Evolutionary conservation across 2,113 vertebrate genomes (phyloP).

Genomic region (Bubalus kerabau): DNA sequence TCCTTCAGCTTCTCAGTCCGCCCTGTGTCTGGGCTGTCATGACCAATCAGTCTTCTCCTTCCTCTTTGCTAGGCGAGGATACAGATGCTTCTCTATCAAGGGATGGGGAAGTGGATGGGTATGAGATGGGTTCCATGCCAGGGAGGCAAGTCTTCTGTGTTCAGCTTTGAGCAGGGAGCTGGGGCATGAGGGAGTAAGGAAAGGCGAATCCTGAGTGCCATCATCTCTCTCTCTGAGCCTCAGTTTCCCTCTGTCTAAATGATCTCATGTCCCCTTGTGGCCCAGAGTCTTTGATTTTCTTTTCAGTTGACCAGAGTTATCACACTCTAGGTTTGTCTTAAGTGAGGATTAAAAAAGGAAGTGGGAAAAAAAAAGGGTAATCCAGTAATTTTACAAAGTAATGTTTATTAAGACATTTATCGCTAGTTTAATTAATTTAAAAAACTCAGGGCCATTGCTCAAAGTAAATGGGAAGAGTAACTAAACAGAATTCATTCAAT

Average conservation of each 20-base stretch:
- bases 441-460: slow-evolving; percentile 1
- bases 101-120: neutral
- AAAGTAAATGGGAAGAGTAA: slow-evolving; percentile 50
- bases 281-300: neutral
- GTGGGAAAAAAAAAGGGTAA: neutral
- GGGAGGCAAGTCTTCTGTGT: neutral
- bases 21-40: neutral
- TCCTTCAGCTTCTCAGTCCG: neutral
- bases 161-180: neutral
- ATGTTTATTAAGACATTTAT: slow-evolving; percentile 37
- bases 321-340: neutral
- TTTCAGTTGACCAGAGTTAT: neutral
- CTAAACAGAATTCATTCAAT: slow-evolving; percentile 25
- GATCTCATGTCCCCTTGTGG: neutral
- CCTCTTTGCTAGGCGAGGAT: neutral
- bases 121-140: neutral
- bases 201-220: neutral
- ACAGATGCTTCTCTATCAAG: neutral
- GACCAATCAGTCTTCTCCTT: neutral
- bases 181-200: neutral
- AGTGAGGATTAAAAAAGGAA: neutral
- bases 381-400: slow-evolving; percentile 40
- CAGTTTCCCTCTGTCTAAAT: neutral
- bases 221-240: neutral
- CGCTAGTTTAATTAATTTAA: slow-evolving; percentile 22